Evolutionary conservation across 2,797 vertebrate species (phyloP).

Genomic region (Pagetopsis macropterus): DNA sequence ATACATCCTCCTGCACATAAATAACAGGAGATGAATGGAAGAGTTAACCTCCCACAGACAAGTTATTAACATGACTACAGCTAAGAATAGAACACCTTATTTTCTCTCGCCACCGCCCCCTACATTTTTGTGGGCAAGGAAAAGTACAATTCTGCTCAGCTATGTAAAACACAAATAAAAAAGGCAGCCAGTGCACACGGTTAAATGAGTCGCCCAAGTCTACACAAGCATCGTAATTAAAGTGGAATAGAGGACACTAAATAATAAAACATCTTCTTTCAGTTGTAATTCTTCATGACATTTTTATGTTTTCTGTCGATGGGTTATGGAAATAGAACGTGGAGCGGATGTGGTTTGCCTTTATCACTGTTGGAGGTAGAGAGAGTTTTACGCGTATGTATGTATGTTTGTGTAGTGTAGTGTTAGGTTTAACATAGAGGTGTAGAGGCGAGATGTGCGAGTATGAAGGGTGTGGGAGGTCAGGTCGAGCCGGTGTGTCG

Average conservation of each 20-base stretch:
- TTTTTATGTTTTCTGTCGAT: slow-evolving; percentile 66
- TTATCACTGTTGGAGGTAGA: slow-evolving; percentile 34
- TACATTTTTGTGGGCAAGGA: slow-evolving; percentile 39
- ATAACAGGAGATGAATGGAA: slow-evolving; percentile 68
- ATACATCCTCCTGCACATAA: slow-evolving; percentile 70
- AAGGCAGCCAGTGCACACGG: slow-evolving; percentile 18
- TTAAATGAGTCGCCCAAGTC: slow-evolving; percentile 45
- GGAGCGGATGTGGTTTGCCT: slow-evolving; percentile 43
- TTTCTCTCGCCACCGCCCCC: slow-evolving; percentile 16
- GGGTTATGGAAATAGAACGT: slow-evolving; percentile 63
- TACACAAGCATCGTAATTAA: slow-evolving; percentile 65
- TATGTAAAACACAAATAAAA: slow-evolving; percentile 67
- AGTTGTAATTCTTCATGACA: slow-evolving; percentile 65
- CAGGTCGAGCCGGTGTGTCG: slow-evolving; percentile 42
- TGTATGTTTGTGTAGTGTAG: slow-evolving; percentile 40
- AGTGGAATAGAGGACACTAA: slow-evolving; percentile 59
- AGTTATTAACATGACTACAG: slow-evolving; percentile 65
- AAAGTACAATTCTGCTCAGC: slow-evolving; percentile 55
- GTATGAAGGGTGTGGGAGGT: slow-evolving; percentile 53
- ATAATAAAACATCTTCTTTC: slow-evolving; percentile 60
- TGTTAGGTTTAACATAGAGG: slow-evolving; percentile 41
- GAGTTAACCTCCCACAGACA: slow-evolving; percentile 58
- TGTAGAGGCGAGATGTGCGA: slow-evolving; percentile 48
- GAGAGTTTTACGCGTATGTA: slow-evolving; percentile 25
- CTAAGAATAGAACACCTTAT: slow-evolving; percentile 57